Conservation (phyloP, 2,113 vertebrate species). For the Zingel zingel region DNA sequence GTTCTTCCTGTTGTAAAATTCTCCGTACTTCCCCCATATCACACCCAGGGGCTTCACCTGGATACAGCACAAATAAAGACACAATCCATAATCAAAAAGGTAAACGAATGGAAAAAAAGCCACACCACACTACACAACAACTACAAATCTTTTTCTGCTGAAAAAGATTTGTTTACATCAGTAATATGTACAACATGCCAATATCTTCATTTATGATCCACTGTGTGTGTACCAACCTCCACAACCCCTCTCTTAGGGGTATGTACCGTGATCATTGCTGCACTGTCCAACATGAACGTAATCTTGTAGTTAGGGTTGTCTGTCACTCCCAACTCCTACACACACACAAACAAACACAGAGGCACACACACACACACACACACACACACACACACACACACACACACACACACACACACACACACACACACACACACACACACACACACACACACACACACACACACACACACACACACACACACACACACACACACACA, state of each 20-base stretch:
- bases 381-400: constrained; percentile 32
- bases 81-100: neutral
- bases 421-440: constrained; percentile 22
- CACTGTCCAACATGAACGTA: constrained; percentile 98
- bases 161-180: constrained; percentile 1
- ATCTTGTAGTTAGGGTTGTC: constrained; percentile 98
- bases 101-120: neutral
- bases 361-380: constrained; percentile 13
- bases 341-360: no score
- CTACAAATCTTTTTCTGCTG: neutral
- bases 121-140: neutral
- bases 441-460: constrained; percentile 10
- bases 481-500: constrained; percentile 21
- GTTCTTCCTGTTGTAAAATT: constrained; percentile 97
- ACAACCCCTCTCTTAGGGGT: constrained; percentile 96
- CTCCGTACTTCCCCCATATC: constrained; percentile 97
- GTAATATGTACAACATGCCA: neutral
- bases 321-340: constrained; percentile 96
- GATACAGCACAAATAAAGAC: neutral
- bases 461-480: constrained; percentile 44
- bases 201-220: constrained; percentile 2
- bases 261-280: constrained; percentile 99
- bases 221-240: constrained; percentile 88
- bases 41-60: constrained; percentile 98
- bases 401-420: constrained; percentile 12